Conservation (phyloP, 2,888 invertebrate species). For the Chrysomela aeneicollis region DNA sequence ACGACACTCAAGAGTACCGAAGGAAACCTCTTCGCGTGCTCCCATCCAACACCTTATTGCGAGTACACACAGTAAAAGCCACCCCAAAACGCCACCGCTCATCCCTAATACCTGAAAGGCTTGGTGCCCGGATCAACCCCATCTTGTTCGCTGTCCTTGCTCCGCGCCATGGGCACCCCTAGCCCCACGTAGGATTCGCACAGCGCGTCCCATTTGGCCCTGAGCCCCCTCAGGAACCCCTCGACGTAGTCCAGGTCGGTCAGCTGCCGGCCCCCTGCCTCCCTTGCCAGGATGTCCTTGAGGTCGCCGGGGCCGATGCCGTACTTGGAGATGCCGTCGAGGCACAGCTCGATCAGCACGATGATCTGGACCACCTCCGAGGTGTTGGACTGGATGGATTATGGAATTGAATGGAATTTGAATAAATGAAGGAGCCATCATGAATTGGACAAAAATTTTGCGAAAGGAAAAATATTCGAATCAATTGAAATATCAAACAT, state of each 20-base stretch:
- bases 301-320: constrained; percentile 69
- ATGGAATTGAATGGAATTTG: too few species aligned
- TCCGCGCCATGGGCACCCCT: constrained; percentile 54
- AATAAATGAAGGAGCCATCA: too few species aligned
- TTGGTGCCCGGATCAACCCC: constrained; percentile 39
- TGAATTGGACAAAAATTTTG: too few species aligned
- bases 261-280: constrained; percentile 54
- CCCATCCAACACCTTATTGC: too few species aligned
- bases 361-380: constrained; percentile 91
- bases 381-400: too few species aligned
- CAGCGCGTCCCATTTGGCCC: constrained; percentile 58
- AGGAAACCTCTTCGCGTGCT: too few species aligned
- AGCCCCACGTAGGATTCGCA: constrained; percentile 59
- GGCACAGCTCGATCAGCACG: constrained; percentile 84
- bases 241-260: constrained; percentile 58
- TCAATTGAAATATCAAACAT: too few species aligned
- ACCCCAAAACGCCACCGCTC: too few species aligned
- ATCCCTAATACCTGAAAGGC: constrained; percentile 55
- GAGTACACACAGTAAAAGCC: too few species aligned
- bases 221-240: constrained; percentile 57
- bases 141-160: constrained; percentile 47
- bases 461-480: too few species aligned
- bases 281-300: constrained; percentile 66
- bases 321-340: constrained; percentile 75
- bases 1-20: too few species aligned